Evolutionary conservation across 2,113 vertebrate genomes (phyloP).

Genomic region (Myocastor coypus): DNA sequence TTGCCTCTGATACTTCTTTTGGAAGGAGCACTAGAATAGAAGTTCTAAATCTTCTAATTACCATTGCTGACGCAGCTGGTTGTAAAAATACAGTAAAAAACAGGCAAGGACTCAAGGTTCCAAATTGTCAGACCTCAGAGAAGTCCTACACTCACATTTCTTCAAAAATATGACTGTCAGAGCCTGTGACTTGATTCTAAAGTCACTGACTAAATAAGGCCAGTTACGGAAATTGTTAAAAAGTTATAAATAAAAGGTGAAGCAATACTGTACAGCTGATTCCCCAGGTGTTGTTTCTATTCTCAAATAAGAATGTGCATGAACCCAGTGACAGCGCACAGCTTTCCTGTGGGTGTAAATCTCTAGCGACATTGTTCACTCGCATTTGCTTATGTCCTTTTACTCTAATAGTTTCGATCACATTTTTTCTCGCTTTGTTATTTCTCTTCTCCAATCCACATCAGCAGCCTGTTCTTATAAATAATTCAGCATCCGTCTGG

Average conservation of each 20-base stretch:
- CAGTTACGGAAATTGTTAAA: conserved; percentile 54
- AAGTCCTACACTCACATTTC: conserved; percentile 11
- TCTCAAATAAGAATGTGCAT: conserved; percentile 45
- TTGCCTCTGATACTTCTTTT: conserved; percentile 61
- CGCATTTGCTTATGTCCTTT: conserved; percentile 61
- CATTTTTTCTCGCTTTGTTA: conserved; percentile 62
- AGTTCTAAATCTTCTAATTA: conserved; percentile 61
- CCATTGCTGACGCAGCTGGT: background rate
- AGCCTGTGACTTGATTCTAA: conserved; percentile 41
- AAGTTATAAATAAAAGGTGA: conserved; percentile 75
- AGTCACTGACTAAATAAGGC: conserved; percentile 62
- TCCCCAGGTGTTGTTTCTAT: conserved; percentile 45
- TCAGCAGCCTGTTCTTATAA: conserved; percentile 70
- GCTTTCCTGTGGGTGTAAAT: conserved; percentile 61
- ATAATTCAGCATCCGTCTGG: conserved; percentile 67
- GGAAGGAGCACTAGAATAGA: conserved; percentile 48
- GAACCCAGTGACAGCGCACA: conserved; percentile 29
- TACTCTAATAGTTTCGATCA: conserved; percentile 55
- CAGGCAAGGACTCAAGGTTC: conserved; percentile 39
- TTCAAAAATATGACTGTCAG: conserved; percentile 54
- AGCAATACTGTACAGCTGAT: background rate
- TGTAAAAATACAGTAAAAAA: conserved; percentile 68
- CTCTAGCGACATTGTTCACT: conserved; percentile 44
- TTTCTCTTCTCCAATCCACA: conserved; percentile 40
- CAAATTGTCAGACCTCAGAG: conserved; percentile 32